Percentiles rank a stretch among this genome's conserved stretches.
Evolutionary conservation across 2,888 invertebrate species (phyloP).

Genomic region (Flabesymbios commensalis): DNA sequence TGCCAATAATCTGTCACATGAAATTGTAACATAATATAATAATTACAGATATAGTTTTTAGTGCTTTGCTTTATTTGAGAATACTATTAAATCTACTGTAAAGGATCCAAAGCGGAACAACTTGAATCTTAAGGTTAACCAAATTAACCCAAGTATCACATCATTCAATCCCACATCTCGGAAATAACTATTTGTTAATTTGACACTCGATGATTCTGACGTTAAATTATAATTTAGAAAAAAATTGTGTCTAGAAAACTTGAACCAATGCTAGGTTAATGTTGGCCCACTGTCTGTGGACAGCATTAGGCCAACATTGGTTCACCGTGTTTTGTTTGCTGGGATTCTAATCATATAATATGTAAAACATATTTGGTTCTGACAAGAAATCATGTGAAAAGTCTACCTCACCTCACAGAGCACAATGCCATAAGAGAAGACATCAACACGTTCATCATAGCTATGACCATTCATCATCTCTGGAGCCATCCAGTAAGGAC

Average conservation of each 20-base stretch:
- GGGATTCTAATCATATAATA: too few species aligned
- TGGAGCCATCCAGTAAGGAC: constrained; percentile 98
- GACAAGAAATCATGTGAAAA: too few species aligned
- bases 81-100: background rate
- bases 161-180: background rate
- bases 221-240: too few species aligned
- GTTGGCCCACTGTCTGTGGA: too few species aligned
- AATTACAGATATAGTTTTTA: too few species aligned
- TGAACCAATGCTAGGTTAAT: too few species aligned
- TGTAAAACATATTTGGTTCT: too few species aligned
- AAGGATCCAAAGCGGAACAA: background rate
- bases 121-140: background rate
- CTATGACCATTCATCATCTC: constrained; percentile 97
- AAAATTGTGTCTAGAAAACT: too few species aligned
- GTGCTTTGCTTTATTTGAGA: too few species aligned
- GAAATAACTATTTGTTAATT: background rate
- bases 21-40: background rate
- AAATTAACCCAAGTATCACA: background rate
- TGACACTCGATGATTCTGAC: too few species aligned
- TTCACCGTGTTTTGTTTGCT: too few species aligned
- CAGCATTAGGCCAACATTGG: too few species aligned
- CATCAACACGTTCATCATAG: constrained; percentile 94
- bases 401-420: constrained; percentile 87
- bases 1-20: constrained; percentile 79
- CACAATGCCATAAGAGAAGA: constrained; percentile 94